These are phyloP conservation scores for Craniophora ligustri DNA, from an alignment of 2,888 invertebrate species.

Conservation along the genomic window DNA sequence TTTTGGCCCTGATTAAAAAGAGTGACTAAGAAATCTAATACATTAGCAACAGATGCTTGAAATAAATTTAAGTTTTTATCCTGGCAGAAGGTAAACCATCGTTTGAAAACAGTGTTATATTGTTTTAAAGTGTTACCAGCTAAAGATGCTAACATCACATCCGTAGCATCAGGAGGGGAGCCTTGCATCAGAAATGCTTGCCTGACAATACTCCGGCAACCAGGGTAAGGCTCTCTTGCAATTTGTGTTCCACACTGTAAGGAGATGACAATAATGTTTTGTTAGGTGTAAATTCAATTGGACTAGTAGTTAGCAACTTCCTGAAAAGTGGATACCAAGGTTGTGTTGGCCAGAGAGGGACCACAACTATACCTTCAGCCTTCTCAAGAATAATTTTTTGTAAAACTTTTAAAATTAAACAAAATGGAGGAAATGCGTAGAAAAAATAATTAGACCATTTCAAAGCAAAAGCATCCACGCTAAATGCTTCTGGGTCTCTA, in stretches of 20 bases:
- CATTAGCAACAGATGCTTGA: no score
- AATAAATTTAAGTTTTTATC: no score
- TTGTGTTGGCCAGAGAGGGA: conserved; percentile 7
- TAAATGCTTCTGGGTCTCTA: background rate
- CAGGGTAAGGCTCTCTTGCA: conserved; percentile 21
- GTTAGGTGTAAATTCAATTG: background rate
- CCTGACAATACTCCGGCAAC: conserved; percentile 26
- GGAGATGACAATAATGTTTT: conserved; percentile 1
- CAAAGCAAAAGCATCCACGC: background rate
- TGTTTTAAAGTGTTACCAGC: conserved; percentile 1
- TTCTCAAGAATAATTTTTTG: background rate
- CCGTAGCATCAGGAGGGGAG: background rate
- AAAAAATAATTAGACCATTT: background rate
- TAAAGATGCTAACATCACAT: conserved; percentile 4
- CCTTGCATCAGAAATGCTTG: conserved; percentile 8
- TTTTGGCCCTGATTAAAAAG: no score
- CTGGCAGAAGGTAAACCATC: conserved; percentile 3
- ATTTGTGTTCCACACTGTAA: conserved; percentile 13
- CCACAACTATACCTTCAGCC: conserved; percentile 4
- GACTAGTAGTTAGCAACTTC: background rate
- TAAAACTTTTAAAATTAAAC: background rate
- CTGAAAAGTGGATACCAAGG: conserved; percentile 11
- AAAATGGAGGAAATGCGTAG: background rate
- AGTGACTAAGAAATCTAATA: no score
- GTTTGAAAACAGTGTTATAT: conserved; percentile 3